phyloP scores from a whole-genome alignment of 2,888 invertebrate genomes.

The Clostera curtula region DNA sequence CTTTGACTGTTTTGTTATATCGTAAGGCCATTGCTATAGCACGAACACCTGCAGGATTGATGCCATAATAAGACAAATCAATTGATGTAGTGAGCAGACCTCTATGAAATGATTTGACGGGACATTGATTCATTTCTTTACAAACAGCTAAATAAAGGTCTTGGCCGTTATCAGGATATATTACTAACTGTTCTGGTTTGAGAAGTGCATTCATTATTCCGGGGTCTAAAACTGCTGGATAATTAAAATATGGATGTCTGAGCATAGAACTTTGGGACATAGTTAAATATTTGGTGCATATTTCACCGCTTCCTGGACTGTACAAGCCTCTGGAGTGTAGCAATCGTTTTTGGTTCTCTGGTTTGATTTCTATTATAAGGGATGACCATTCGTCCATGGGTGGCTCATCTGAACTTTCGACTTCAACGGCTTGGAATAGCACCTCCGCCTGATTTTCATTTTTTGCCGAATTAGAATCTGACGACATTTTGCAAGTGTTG shows the following conservation, averaged over 20 bases:
- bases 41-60: slow-evolving; percentile 41
- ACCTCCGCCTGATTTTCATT: slow-evolving; percentile 2
- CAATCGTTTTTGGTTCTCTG: slow-evolving; percentile 30
- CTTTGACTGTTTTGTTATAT: slow-evolving; percentile 38
- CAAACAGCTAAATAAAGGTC: slow-evolving; percentile 45
- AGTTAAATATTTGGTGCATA: slow-evolving; percentile 43
- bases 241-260: slow-evolving; percentile 46
- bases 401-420: slow-evolving; percentile 41
- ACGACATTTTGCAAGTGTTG: background rate
- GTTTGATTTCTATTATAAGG: slow-evolving; percentile 22
- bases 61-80: slow-evolving; percentile 48
- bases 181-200: slow-evolving; percentile 23
- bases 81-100: slow-evolving; percentile 35
- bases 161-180: slow-evolving; percentile 49
- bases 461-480: slow-evolving; percentile 4
- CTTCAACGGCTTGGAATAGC: slow-evolving; percentile 17
- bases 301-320: slow-evolving; percentile 42
- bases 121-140: slow-evolving; percentile 41
- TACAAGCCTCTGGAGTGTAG: slow-evolving; percentile 33
- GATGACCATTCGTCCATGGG: slow-evolving; percentile 56
- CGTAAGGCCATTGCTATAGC: slow-evolving; percentile 46
- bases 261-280: slow-evolving; percentile 45
- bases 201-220: slow-evolving; percentile 44
- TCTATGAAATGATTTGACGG: slow-evolving; percentile 36
- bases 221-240: slow-evolving; percentile 51